Evolutionary conservation across 2,888 invertebrate species (phyloP), one percentile per base, ranked within the genome.

Genomic region (Caenorhabditis sp.): DNA sequence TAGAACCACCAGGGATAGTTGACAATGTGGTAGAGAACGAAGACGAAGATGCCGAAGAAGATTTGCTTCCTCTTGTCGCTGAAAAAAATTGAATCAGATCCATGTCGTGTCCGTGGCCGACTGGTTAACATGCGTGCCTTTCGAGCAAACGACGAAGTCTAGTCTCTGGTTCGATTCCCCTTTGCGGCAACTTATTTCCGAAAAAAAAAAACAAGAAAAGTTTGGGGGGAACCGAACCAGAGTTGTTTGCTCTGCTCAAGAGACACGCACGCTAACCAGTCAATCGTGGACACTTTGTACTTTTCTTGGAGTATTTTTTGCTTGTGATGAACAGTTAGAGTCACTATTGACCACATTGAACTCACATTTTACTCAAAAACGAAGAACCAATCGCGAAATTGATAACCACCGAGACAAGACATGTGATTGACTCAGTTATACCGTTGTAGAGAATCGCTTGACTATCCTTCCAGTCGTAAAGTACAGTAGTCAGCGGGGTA

Each of bases 1-100:
- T 78, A 81, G 68, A 78, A 78, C 56, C 69, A 66, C 77, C 78
- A 81, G 1, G 81, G 81, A 52, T 71, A 77, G 64, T 76, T 78
- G 63, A 67, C 63, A 7, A 81, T n/a, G 49, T 78, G 77, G 54
- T 72, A 78, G 12, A 72, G 61, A n/a, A 71, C 58, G 70, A 81
- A 81, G 8, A 78, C 62, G 10, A 59, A 17, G 12, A 81, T 60
- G 1, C 81, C 81, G 52, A 74, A 76, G 20, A 78, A 54, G 27
- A 81, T 74, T 63, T 78, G 81, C 1, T 67, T 57, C 14, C 78
- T 20, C 14, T 70, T 70, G 63, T 78, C 78, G 23, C 76, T 76
- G 67, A 64, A 69, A 64, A 43, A 31, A 31, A 31, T 21, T 27
- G n/a, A n/a, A n/a, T n/a, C n/a, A n/a, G n/a, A n/a, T n/a, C n/a